These are phyloP conservation scores for Tolmerus cingulatus DNA, from an alignment of 2,888 invertebrate species.

Conservation along the genomic window DNA sequence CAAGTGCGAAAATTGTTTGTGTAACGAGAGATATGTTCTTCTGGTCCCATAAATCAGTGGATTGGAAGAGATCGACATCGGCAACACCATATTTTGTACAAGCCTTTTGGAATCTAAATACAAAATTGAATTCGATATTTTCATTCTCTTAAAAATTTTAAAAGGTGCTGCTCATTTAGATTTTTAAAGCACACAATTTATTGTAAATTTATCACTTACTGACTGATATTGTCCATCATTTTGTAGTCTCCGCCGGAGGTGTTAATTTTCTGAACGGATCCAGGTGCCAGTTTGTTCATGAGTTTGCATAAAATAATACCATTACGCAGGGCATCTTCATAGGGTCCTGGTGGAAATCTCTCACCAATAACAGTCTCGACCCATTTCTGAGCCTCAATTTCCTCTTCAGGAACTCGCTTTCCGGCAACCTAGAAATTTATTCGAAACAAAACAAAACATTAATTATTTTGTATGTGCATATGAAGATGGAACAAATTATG, in stretches of 20 bases:
- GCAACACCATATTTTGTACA: conserved; percentile 85
- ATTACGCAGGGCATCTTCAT: conserved; percentile 82
- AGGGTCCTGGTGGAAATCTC: conserved; percentile 72
- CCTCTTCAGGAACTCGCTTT: conserved; percentile 81
- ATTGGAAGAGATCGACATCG: conserved; percentile 87
- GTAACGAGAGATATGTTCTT: conserved; percentile 90
- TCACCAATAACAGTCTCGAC: conserved; percentile 83
- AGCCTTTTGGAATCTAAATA: conserved; percentile 78
- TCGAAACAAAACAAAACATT: not conserved
- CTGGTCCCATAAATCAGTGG: conserved; percentile 89
- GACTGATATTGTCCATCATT: conserved; percentile 94
- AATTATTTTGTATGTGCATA: not conserved
- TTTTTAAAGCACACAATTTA: not conserved
- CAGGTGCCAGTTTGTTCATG: conserved; percentile 88
- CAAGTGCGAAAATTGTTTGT: conserved; percentile 86
- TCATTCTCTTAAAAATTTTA: not conserved
- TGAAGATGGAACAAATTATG: too few species aligned
- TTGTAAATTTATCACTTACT: conserved; percentile 68
- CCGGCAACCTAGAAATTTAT: conserved; percentile 74
- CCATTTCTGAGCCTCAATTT: conserved; percentile 84
- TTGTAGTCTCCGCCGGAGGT: conserved; percentile 89
- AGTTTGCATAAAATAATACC: conserved; percentile 87
- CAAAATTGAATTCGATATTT: not conserved
- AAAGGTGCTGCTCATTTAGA: too few species aligned
- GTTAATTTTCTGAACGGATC: conserved; percentile 84